phyloP scores from a whole-genome alignment of 1,140 invertebrate species.

The Drosophila melanogaster region Release_6_plus_ISO1_MT NC_004354.4:12993001-12993500 shows the following conservation, averaged over 20 bases:
- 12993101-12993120: not conserved
- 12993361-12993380: slow-evolving; percentile 38
- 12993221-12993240: slow-evolving; percentile 2
- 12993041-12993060: no score
- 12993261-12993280: slow-evolving; percentile 19
- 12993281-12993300: not conserved
- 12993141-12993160: not conserved
- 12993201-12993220: slow-evolving; percentile 22
- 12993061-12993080: no score
- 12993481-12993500: slow-evolving; percentile 18
- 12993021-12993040: no score
- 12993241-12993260: slow-evolving; percentile 6
- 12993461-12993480: slow-evolving; percentile 25
- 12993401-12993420: not conserved
- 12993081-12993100: no score
- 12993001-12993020: no score
- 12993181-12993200: slow-evolving; percentile 17
- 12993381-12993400: slow-evolving; percentile 24
- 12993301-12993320: not conserved
- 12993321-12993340: slow-evolving; percentile 24
- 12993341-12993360: not conserved
- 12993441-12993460: slow-evolving; percentile 17
- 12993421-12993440: not conserved
- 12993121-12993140: no score
- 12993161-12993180: slow-evolving; percentile 2